phyloP scores from a whole-genome alignment of 2,797 vertebrate species.

The Takifugu ocellatus region DNA sequence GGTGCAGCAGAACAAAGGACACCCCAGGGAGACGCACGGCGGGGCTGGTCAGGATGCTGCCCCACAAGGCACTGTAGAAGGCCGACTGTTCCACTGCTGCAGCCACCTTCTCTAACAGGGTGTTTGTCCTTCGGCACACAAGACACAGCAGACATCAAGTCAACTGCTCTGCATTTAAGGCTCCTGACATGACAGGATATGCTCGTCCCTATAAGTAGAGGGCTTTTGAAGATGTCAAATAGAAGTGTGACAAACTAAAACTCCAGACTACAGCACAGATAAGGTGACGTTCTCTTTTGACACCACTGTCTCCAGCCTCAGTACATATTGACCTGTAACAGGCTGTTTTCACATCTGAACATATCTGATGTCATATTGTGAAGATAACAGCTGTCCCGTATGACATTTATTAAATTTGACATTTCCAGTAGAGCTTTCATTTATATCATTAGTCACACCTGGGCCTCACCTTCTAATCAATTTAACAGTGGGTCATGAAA shows the following conservation, averaged over 20 bases:
- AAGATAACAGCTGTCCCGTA: not conserved
- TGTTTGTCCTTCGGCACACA: constrained; percentile 83
- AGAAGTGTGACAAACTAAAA: too few relatives aligned
- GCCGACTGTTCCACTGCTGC: constrained; percentile 94
- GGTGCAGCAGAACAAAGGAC: constrained; percentile 92
- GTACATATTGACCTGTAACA: not conserved
- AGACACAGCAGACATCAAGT: constrained; percentile 3
- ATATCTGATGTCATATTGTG: not conserved
- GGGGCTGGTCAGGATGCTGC: constrained; percentile 96
- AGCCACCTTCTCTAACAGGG: constrained; percentile 93
- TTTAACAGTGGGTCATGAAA: not conserved
- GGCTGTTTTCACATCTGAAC: not conserved
- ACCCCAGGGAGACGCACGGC: constrained; percentile 93
- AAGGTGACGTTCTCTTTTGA: not conserved
- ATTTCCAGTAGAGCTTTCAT: not conserved
- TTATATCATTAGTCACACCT: not conserved
- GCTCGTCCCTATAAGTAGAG: too few relatives aligned
- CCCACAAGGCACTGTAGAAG: constrained; percentile 98
- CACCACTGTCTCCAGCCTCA: too few relatives aligned
- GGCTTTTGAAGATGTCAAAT: too few relatives aligned
- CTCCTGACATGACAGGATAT: not conserved
- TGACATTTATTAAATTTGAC: not conserved
- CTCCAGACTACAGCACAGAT: too few relatives aligned
- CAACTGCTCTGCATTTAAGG: not conserved
- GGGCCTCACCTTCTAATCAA: not conserved